Evolutionary conservation across 2,797 vertebrate species (phyloP), one percentile per base, ranked within the genome.

Genomic region (Hoplostethus mediterraneus): DNA sequence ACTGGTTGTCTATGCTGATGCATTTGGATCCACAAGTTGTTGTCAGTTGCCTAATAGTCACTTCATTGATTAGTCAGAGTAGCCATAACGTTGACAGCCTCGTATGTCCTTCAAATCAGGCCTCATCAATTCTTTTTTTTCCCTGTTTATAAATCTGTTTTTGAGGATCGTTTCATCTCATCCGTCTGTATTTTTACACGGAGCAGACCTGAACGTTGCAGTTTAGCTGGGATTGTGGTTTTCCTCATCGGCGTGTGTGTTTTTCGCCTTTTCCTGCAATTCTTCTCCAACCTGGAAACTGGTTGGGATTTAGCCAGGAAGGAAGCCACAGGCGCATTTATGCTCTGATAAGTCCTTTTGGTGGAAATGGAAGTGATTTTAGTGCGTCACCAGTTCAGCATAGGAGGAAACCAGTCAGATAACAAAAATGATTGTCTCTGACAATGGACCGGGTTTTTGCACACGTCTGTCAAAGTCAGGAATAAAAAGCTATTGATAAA

Each of bases 321-420:
- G 94, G 95, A 95, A 95, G 83, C 83, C 82, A 81, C 80, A 49
- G 81, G 86, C 68, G n/a, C 82, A 75, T 93, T 95, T 92, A 81
- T 87, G 86, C 88, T 86, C 92, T 75, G 94, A 94, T 95, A 94
- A 94, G 90, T 94, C 77, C 81, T 88, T 91, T 91, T 78, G 84
- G 85, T 93, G 92, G 93, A 94, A 94, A 93, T 88, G 89, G 92
- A 91, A 90, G 89, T 66, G 81, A 80, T 90, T 91, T 89, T 80
- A 87, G 90, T 94, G 91, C 92, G 92, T 94, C 93, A 94, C 89
- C 62, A 62, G 70, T 85, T 76, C 75, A 80, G 77, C 80, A 73
- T 85, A 9, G 71, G 81, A 87, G 86, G 90, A 92, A 94, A 93
- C 89, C 80, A 59, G 80, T 83, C 25, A 73, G 84, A 90, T 91